Conservation (phyloP, 2,797 vertebrate genomes). For the Chelon labrosus region DNA sequence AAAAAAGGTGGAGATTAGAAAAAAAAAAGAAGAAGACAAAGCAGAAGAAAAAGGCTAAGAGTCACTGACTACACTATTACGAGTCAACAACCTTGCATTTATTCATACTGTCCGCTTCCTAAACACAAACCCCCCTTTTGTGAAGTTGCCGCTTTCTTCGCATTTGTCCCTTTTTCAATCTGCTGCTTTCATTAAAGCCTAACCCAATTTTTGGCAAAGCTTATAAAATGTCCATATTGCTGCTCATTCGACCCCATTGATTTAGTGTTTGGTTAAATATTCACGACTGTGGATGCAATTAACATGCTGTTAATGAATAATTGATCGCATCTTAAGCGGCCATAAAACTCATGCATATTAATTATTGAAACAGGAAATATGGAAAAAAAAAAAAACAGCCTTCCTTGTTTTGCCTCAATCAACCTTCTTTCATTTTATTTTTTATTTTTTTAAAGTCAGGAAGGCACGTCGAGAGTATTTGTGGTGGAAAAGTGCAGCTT, state of each 20-base stretch:
- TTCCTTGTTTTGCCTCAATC: conserved; percentile 83
- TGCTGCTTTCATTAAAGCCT: conserved; percentile 79
- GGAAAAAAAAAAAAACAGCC: conserved; percentile 73
- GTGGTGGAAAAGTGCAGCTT: conserved; percentile 49
- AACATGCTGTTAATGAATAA: conserved; percentile 87
- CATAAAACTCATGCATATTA: conserved; percentile 87
- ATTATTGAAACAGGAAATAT: conserved; percentile 86
- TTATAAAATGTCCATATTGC: conserved; percentile 84
- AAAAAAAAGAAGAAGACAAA: conserved; percentile 66
- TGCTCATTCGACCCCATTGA: conserved; percentile 84
- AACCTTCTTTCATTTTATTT: conserved; percentile 76
- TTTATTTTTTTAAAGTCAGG: conserved; percentile 56
- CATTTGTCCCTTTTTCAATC: conserved; percentile 61
- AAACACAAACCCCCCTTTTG: conserved; percentile 39
- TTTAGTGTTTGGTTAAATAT: conserved; percentile 86
- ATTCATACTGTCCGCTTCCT: conserved; percentile 52
- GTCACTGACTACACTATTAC: conserved; percentile 50
- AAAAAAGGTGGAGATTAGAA: conserved; percentile 62
- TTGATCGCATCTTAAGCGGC: conserved; percentile 85
- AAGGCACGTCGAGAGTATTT: conserved; percentile 59
- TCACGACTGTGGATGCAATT: conserved; percentile 86
- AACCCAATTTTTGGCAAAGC: conserved; percentile 79
- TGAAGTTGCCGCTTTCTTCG: conserved; percentile 36
- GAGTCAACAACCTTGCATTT: conserved; percentile 67
- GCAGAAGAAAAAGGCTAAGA: conserved; percentile 56